Percentiles rank a stretch among this genome's conserved stretches.
Evolutionary conservation across 2,797 vertebrate genomes (phyloP).

Genomic region (Halcyon badia): DNA sequence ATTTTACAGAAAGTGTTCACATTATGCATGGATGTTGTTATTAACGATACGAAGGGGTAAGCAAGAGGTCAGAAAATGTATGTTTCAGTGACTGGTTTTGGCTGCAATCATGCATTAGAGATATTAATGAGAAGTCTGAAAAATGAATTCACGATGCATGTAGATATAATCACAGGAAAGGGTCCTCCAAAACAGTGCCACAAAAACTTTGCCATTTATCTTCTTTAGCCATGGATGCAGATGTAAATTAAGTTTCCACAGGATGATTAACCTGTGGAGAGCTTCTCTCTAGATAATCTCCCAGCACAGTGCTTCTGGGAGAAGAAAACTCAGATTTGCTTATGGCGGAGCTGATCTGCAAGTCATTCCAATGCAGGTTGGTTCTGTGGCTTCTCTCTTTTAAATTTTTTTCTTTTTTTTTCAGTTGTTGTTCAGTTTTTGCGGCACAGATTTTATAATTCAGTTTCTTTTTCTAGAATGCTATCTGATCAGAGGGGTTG

Average conservation of each 20-base stretch:
- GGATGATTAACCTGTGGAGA: not conserved
- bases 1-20: not conserved
- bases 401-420: no score
- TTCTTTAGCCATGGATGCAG: not conserved
- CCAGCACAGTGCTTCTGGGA: not conserved
- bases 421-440: not conserved
- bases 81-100: constrained; percentile 26
- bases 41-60: not conserved
- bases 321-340: not conserved
- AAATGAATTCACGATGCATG: not conserved
- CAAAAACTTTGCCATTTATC: not conserved
- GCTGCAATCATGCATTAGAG: constrained; percentile 30
- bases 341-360: not conserved
- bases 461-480: not conserved
- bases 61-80: constrained; percentile 41
- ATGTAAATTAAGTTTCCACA: not conserved
- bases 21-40: constrained; percentile 17
- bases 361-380: not conserved
- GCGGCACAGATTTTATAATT: not conserved
- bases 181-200: not conserved
- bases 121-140: constrained; percentile 32
- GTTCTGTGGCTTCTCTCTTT: not conserved
- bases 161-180: not conserved
- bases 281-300: not conserved
- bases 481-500: not conserved